These are phyloP conservation scores for Phortica variegata DNA, from an alignment of 1,140 invertebrate species.

Conservation along the genomic window DNA sequence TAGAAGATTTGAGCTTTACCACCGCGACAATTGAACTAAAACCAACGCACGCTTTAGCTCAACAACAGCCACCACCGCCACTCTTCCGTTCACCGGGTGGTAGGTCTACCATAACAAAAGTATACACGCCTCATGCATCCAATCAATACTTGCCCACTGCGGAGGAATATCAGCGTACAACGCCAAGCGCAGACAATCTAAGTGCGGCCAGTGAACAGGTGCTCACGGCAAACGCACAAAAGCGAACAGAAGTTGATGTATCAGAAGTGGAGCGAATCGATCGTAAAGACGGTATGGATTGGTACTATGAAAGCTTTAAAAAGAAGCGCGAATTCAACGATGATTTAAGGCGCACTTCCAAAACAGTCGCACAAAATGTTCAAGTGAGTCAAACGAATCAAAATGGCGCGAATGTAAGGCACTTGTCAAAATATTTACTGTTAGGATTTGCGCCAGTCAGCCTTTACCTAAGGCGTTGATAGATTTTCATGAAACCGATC, in stretches of 20 bases:
- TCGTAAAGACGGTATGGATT: constrained; percentile 62
- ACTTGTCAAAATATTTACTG: too few relatives aligned
- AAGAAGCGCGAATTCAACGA: constrained; percentile 49
- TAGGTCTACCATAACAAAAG: constrained; percentile 66
- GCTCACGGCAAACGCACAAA: constrained; percentile 31
- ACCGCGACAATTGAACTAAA: constrained; percentile 2
- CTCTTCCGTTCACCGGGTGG: constrained; percentile 42
- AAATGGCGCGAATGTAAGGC: not conserved
- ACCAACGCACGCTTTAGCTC: too few relatives aligned
- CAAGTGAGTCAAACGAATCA: not conserved
- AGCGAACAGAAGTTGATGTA: constrained; percentile 29
- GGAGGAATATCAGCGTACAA: constrained; percentile 52
- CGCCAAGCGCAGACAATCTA: constrained; percentile 33
- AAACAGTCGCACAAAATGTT: constrained; percentile 5
- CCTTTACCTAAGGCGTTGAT: not conserved
- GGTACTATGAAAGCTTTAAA: constrained; percentile 76
- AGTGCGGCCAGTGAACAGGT: constrained; percentile 31
- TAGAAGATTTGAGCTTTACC: constrained; percentile 2
- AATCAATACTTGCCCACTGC: constrained; percentile 41
- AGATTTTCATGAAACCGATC: too few relatives aligned
- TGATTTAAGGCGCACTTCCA: not conserved
- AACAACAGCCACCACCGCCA: constrained; percentile 5
- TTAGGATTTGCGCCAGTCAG: not conserved
- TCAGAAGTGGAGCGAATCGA: constrained; percentile 22
- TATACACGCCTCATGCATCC: constrained; percentile 59